phyloP scores from a whole-genome alignment of 2,888 invertebrate genomes.

The Hypselothyrea guttata region DNA sequence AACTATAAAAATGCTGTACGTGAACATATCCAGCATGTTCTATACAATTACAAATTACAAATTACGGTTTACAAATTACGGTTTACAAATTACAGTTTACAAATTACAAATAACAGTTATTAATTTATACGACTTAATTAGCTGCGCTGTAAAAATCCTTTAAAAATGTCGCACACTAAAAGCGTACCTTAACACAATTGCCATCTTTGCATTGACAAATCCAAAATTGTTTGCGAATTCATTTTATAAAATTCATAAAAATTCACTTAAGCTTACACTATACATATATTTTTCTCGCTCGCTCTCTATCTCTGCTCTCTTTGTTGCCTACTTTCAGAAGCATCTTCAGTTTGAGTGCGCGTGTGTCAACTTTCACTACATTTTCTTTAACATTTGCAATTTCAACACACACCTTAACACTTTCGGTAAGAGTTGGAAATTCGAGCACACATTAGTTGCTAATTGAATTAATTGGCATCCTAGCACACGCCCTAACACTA shows the following conservation, averaged over 20 bases:
- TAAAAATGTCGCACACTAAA: conserved; percentile 61
- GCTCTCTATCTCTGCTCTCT: not conserved
- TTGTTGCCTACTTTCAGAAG: conserved; percentile 38
- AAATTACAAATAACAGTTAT: conserved; percentile 39
- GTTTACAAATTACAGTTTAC: conserved; percentile 26
- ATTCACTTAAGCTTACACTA: conserved; percentile 28
- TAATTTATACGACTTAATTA: conserved; percentile 20
- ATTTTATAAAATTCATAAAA: conserved; percentile 43
- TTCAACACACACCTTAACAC: not conserved
- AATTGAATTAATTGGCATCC: conserved; percentile 8
- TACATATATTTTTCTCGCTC: conserved; percentile 9
- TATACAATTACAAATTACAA: conserved; percentile 52
- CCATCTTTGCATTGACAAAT: conserved; percentile 14
- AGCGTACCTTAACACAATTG: conserved; percentile 27
- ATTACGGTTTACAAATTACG: conserved; percentile 43
- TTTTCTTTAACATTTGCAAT: too few species aligned
- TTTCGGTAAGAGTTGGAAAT: not conserved
- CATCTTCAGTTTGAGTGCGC: conserved; percentile 8
- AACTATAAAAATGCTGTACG: conserved; percentile 62
- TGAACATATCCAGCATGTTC: conserved; percentile 66
- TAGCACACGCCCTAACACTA: conserved; percentile 10
- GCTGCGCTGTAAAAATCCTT: conserved; percentile 64
- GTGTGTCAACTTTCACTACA: not conserved
- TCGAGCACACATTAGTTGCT: not conserved
- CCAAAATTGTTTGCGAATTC: conserved; percentile 25